Evolutionary conservation across 2,797 vertebrate genomes (phyloP).

Genomic region (Poliocrania exsul): DNA sequence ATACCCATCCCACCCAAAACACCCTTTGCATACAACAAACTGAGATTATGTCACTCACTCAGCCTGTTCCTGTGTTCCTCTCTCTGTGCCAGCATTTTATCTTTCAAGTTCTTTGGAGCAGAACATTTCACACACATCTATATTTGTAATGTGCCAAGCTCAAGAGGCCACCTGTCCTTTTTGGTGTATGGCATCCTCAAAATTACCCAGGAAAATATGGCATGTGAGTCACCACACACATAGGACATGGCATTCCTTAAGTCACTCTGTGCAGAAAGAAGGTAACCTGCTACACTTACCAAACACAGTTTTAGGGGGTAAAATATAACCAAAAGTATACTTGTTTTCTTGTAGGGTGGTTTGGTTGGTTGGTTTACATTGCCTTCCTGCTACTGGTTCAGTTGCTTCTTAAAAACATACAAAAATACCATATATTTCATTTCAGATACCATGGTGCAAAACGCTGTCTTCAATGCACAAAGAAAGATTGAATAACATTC

Average conservation of each 20-base stretch:
- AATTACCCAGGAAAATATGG: background rate
- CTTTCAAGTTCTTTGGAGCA: background rate
- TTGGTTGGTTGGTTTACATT: background rate
- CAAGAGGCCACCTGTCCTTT: background rate
- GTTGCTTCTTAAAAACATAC: background rate
- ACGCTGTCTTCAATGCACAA: background rate
- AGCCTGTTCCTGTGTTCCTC: background rate
- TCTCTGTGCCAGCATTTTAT: background rate
- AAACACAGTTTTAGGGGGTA: background rate
- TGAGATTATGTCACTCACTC: background rate
- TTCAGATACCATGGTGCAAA: background rate
- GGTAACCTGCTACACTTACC: background rate
- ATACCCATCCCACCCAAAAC: background rate
- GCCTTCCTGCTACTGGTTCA: background rate
- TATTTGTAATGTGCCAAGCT: background rate
- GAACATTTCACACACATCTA: background rate
- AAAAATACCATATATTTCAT: background rate
- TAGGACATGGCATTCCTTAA: background rate
- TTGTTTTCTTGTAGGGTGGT: background rate
- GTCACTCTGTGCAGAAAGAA: background rate
- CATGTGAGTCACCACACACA: rapidly evolving
- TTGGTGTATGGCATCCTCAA: background rate
- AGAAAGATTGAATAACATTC: background rate
- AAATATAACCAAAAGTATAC: background rate
- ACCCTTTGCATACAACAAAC: background rate